A percentile compares a stretch with the other conserved stretches of the same genome.
Conservation (phyloP, 1,140 invertebrate species). For the Bombus sibiricus region DNA sequence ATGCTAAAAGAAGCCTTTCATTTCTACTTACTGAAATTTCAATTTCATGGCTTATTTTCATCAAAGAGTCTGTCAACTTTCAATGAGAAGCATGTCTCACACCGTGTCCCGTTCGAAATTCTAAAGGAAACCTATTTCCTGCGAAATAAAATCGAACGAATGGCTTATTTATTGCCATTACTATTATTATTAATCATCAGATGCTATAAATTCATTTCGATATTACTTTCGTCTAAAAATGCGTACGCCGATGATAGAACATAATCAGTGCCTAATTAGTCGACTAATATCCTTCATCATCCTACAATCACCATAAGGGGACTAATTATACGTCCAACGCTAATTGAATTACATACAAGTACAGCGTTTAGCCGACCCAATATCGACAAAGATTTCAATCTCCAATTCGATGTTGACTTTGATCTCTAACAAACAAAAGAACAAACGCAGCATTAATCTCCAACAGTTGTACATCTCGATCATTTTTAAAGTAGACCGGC, state of each 20-base stretch:
- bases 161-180: not conserved
- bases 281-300: not conserved
- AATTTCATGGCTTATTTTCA: not conserved
- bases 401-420: not conserved
- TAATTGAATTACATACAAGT: slow-evolving; percentile 8
- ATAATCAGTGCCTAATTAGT: not conserved
- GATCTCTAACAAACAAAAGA: too few relatives aligned
- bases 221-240: not conserved
- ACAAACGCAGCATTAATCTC: not conserved
- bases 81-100: too few relatives aligned
- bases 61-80: not conserved
- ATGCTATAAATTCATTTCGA: not conserved
- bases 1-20: too few relatives aligned
- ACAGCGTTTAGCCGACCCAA: too few relatives aligned
- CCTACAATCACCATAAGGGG: not conserved
- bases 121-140: not conserved
- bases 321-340: not conserved
- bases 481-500: too few relatives aligned
- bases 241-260: not conserved
- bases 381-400: not conserved
- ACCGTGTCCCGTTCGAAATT: not conserved
- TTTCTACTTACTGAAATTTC: not conserved
- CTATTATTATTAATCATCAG: not conserved
- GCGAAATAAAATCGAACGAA: not conserved
- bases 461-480: too few relatives aligned